phyloP scores from a whole-genome alignment of 2,113 vertebrate genomes.

The Varanus salvator region DNA sequence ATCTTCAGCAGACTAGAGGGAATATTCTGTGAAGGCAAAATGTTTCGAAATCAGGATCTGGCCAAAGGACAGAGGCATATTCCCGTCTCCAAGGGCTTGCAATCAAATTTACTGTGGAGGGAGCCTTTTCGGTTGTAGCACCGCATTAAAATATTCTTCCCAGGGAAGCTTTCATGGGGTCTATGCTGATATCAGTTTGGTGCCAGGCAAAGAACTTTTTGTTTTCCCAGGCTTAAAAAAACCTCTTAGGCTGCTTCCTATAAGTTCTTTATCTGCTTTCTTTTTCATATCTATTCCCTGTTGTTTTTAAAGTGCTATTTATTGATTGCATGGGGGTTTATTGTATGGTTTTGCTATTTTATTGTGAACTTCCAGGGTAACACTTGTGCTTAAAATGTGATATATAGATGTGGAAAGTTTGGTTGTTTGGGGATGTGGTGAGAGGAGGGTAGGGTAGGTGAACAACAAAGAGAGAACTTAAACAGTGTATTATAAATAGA shows the following conservation, averaged over 20 bases:
- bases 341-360: neutral
- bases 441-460: neutral
- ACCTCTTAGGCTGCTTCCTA: neutral
- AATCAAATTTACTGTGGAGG: neutral
- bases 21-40: neutral
- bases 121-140: neutral
- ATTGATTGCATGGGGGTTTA: neutral
- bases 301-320: neutral
- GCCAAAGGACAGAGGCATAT: neutral
- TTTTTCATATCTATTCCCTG: neutral
- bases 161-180: neutral
- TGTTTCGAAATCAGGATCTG: neutral
- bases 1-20: neutral
- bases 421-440: no score
- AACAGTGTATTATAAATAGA: slow-evolving; percentile 26
- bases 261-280: no score
- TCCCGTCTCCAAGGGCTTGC: neutral
- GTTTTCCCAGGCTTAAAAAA: neutral
- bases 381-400: neutral
- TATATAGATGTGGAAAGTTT: neutral
- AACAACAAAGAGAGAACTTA: neutral
- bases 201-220: neutral
- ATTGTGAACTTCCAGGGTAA: neutral
- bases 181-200: neutral
- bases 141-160: neutral